phyloP scores from a whole-genome alignment of 2,797 vertebrate species.

The Crenuchus spilurus region DNA sequence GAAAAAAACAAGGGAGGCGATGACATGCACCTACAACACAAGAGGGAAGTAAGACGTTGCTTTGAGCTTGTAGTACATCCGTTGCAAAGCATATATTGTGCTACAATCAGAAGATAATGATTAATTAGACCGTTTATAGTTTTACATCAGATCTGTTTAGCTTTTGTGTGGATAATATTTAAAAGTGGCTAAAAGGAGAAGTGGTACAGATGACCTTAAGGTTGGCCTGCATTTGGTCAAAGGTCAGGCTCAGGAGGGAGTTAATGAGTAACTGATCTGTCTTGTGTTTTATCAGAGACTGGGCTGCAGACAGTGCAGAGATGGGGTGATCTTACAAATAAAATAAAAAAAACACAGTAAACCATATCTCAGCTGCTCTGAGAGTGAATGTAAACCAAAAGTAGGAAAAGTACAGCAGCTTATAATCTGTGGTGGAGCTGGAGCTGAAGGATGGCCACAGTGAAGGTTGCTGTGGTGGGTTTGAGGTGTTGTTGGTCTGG shows the following conservation, averaged over 20 bases:
- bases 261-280: constrained; percentile 40
- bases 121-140: background rate
- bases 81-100: background rate
- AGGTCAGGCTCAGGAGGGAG: constrained; percentile 34
- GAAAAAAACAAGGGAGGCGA: background rate
- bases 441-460: too few relatives aligned
- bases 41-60: background rate
- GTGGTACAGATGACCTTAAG: too few relatives aligned
- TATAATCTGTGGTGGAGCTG: too few relatives aligned
- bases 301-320: background rate
- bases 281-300: background rate
- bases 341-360: background rate
- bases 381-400: background rate
- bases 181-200: background rate
- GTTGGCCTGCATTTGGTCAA: background rate
- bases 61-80: background rate
- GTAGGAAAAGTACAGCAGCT: background rate
- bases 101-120: background rate
- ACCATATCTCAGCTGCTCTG: background rate
- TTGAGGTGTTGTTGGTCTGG: constrained; percentile 40
- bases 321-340: background rate
- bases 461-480: too few relatives aligned
- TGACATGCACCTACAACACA: background rate
- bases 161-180: background rate
- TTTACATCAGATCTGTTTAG: background rate